Percentiles rank a stretch among this genome's conserved stretches.
phyloP scores from a whole-genome alignment of 2,888 invertebrate species.

The Pseudococcus viburni region DNA sequence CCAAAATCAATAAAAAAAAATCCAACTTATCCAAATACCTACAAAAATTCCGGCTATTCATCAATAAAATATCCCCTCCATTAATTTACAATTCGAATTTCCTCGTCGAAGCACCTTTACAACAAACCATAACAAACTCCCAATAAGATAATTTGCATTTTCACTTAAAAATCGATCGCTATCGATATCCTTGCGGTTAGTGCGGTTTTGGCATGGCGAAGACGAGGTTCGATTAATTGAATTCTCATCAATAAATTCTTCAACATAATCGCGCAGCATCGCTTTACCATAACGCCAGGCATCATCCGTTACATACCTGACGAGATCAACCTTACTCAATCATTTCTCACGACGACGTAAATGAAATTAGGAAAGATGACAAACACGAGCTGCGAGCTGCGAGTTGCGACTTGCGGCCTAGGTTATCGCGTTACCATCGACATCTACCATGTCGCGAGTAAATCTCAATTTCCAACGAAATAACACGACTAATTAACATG shows the following conservation, averaged over 20 bases:
- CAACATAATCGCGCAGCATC: background rate
- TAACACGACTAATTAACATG: conserved; percentile 52
- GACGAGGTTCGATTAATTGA: background rate
- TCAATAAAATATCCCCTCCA: too few species aligned
- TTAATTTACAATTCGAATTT: too few species aligned
- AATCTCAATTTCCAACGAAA: conserved; percentile 46
- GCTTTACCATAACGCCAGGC: background rate
- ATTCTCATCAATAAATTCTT: background rate
- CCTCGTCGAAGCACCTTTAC: too few species aligned
- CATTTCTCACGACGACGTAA: background rate
- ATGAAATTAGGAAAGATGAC: background rate
- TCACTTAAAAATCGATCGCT: too few species aligned
- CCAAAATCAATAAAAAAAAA: too few species aligned
- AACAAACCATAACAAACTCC: too few species aligned
- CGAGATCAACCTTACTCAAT: background rate
- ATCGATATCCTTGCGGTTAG: too few species aligned
- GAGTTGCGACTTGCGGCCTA: background rate
- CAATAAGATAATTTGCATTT: too few species aligned
- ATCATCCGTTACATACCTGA: background rate
- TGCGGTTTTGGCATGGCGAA: too few species aligned
- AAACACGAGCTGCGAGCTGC: conserved; percentile 11
- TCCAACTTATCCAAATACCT: too few species aligned
- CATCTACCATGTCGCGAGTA: conserved; percentile 44
- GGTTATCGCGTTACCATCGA: conserved; percentile 27
- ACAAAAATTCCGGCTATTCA: too few species aligned